A percentile compares a stretch with the other conserved stretches of the same genome.
These are phyloP conservation scores for Apaloderma vittatum DNA, from an alignment of 2,113 vertebrate species.

Conservation along the genomic window DNA sequence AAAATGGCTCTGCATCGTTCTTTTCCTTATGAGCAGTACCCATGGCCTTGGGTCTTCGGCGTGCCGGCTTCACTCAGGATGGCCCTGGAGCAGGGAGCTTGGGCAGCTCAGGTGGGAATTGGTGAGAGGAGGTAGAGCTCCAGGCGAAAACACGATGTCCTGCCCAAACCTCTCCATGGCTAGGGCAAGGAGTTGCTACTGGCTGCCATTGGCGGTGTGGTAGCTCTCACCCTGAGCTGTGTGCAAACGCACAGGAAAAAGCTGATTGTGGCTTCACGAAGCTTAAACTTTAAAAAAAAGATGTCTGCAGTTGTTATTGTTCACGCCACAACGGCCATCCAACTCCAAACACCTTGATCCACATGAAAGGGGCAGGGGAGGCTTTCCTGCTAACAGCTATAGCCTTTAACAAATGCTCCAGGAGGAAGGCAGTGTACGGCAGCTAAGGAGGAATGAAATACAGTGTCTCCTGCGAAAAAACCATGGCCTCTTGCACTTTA, in stretches of 20 bases:
- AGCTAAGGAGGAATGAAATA: conserved; percentile 4
- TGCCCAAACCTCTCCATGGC: background rate
- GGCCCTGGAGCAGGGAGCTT: background rate
- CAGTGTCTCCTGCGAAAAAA: background rate
- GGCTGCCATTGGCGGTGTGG: background rate
- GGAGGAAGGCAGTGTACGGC: background rate
- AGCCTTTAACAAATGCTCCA: background rate
- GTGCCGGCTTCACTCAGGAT: background rate
- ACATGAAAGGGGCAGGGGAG: background rate
- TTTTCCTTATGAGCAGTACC: background rate
- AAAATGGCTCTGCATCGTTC: background rate
- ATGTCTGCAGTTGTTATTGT: background rate
- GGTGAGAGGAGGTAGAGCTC: background rate
- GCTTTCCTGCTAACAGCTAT: background rate
- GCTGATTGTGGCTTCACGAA: background rate
- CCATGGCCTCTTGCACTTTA: background rate
- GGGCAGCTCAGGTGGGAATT: background rate
- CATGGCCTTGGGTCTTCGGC: background rate
- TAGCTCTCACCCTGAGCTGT: background rate
- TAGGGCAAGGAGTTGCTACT: background rate
- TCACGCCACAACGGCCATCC: background rate
- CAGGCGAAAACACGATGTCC: background rate
- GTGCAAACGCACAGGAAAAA: background rate
- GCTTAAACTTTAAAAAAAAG: background rate
- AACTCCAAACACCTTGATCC: background rate